Base-by-base conservation (phyloP, 1,140 invertebrate genomes). In the Drosophila rufa region DNA sequence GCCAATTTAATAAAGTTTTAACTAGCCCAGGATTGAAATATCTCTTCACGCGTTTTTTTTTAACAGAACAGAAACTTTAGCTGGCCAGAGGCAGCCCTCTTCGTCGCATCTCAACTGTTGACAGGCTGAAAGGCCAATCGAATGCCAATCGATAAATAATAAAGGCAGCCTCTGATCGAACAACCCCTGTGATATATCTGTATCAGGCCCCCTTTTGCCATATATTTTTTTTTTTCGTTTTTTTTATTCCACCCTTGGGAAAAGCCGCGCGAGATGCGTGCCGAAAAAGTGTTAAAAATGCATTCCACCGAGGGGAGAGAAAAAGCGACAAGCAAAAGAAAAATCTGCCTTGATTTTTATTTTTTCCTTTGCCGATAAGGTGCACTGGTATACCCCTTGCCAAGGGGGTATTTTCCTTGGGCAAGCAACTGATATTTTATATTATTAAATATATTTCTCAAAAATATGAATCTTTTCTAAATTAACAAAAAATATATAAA, bases 131-230 rank as follows among this genome's bases (percentile, higher is more conserved):
- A 75, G 82, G 61, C 77, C 83, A 87, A 89, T 89, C 84, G 84
- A 83, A 87, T 60, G 58, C 43, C 84, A 89, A 87, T 87, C 83
- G 84, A 87, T 87, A 87, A 89, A 77, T 82, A 87, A 83, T 87
- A 87, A 82, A 82, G 65, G 57, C 67, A 62, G 76, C 50, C 73
- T 55, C 76, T 47, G 80, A 66, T 75, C 64, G 78, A 70, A 68
- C 67, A 4, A 70, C 58, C 48, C 46, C 55, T 17, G 36, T 38
- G 22, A 55, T 38, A 57, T 45, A 57, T 45, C 12, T 30, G 33
- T 60, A 43, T 30, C 17, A 25, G 30, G 22, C 14, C 45, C 17
- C 46, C 25, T 33, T 11, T 22, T 12, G 22, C 17, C 27, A 40
- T 40, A 47, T 58, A 30, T 30, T 6, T 14, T 27, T 56, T 40